Evolutionary conservation across 1,140 invertebrate genomes (phyloP), one percentile per base, ranked within the genome.

Genomic region (Orchestia grillus): DNA sequence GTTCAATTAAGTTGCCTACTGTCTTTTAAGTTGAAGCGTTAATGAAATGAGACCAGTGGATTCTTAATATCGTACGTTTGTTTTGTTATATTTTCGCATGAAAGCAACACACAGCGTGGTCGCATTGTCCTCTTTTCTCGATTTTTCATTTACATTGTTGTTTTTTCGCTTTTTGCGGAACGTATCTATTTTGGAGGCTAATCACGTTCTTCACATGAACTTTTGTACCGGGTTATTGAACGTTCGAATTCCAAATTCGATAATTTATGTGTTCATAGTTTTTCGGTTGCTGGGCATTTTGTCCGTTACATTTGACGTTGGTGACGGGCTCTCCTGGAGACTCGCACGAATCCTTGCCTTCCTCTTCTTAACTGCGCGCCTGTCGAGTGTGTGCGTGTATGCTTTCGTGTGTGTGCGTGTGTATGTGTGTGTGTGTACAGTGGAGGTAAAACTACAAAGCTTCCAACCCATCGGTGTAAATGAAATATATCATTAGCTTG

Each of bases 401-500:
- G 41, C 87, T 6, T n/a, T 8, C 8, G 40, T 36, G 87, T 4
- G 36, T 41, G 36, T 6, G 8, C 40, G 87, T 87, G 19, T 6
- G 47, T 53, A 19, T 53, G 47, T 53, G 19, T 36, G 62, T 77
- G 62, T 36, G 62, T 77, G 62, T 77, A 77, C 28, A 77, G 62
- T 3, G 62, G 62, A 77, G 36, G 62, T 23, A 77, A 77, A 77
- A 19, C 62, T 77, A 28, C 62, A 36, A 77, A 77, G 62, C 62
- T 77, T 77, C 88, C 88, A 44, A 44, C 23, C 42, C 43, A 44
- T 90, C 28, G 28, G 28, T 90, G n/a, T 90, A 90, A 90, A 90
- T 90, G 88, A 90, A 90, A 90, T 90, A 90, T 90, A 90, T 90
- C 88, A 90, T 41, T 90, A 90, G 88, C n/a, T 90, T 8, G 4